Evolutionary conservation across 2,113 vertebrate species (phyloP).

Genomic region (Mustelus asterias): DNA sequence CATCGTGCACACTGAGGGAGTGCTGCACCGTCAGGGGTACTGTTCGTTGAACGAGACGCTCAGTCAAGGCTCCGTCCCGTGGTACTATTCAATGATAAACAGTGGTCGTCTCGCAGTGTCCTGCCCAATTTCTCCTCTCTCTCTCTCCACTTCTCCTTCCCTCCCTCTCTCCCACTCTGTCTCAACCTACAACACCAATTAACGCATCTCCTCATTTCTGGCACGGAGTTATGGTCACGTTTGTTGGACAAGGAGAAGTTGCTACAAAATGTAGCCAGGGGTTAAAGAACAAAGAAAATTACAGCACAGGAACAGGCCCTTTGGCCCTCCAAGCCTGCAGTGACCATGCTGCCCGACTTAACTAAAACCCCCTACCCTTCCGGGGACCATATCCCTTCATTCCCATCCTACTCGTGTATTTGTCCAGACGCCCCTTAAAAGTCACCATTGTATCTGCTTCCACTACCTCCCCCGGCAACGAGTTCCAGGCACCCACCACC

Average conservation of each 20-base stretch:
- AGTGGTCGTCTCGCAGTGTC: neutral
- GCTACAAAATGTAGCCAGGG: slow-evolving; percentile 78
- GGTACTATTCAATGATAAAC: neutral
- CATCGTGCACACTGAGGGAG: neutral
- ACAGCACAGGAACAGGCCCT: too few species aligned
- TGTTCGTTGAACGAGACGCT: neutral
- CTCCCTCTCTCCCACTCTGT: neutral
- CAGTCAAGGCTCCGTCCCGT: neutral
- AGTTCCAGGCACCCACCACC: too few species aligned
- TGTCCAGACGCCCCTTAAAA: too few species aligned
- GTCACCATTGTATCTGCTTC: too few species aligned
- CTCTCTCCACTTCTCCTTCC: neutral
- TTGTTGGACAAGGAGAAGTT: slow-evolving; percentile 73
- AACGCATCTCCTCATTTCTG: neutral
- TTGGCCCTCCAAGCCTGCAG: too few species aligned
- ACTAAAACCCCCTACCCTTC: too few species aligned
- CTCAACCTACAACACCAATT: neutral
- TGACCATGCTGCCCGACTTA: too few species aligned
- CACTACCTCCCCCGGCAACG: too few species aligned
- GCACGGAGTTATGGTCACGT: neutral
- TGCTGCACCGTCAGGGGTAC: neutral
- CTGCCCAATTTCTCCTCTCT: neutral
- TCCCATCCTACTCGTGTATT: too few species aligned
- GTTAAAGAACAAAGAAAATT: slow-evolving; percentile 45
- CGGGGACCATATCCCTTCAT: too few species aligned